phyloP scores from a whole-genome alignment of 37 sponge, comb jelly and placozoan species.

The Crambe crambe region DNA sequence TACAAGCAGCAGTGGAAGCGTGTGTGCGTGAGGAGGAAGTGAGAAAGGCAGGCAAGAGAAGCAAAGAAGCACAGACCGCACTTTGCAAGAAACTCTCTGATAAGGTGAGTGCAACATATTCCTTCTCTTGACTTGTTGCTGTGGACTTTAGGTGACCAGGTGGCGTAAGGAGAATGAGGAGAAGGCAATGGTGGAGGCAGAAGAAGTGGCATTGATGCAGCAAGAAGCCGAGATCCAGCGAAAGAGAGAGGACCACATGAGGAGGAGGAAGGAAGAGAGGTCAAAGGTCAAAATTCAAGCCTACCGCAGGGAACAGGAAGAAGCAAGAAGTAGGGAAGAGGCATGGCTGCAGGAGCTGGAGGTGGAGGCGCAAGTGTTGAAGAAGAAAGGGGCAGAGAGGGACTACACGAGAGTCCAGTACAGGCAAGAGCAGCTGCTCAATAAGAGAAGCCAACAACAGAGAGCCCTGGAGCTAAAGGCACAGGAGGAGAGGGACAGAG shows the following conservation, averaged over 20 bases:
- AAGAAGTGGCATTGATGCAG: background rate
- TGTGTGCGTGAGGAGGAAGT: background rate
- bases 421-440: background rate
- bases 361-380: conserved; percentile 3
- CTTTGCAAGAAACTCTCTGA: conserved; percentile 28
- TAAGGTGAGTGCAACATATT: conserved; percentile 23
- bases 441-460: conserved; percentile 18
- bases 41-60: background rate
- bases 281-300: background rate
- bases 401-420: background rate
- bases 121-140: too few relatives aligned
- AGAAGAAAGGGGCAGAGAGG: background rate
- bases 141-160: conserved; percentile 14
- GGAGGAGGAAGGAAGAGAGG: background rate
- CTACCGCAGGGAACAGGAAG: background rate
- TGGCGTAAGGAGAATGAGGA: conserved; percentile 43
- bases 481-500: conserved; percentile 30
- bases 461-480: background rate
- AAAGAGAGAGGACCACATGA: conserved; percentile 11
- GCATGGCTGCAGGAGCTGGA: background rate
- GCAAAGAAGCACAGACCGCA: conserved; percentile 13
- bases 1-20: conserved; percentile 16
- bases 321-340: conserved; percentile 13
- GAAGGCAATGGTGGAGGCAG: conserved; percentile 6
- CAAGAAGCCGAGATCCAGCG: background rate